Percentiles rank a stretch among this genome's conserved stretches.
These are phyloP conservation scores for Myxocyprinus asiaticus DNA, from an alignment of 2,113 vertebrate species.

Conservation along the genomic window DNA sequence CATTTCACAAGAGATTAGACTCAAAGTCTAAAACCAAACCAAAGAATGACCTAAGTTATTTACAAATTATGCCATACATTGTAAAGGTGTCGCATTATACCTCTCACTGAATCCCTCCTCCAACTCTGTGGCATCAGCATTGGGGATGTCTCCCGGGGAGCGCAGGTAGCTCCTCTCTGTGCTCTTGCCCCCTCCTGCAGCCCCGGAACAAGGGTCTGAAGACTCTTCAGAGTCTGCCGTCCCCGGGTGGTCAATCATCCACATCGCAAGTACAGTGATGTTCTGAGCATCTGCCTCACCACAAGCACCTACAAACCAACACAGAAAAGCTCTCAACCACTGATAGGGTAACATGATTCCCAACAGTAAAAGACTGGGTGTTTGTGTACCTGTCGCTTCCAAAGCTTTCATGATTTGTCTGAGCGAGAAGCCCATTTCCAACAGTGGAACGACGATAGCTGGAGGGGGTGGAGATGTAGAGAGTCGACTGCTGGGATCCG, in stretches of 20 bases:
- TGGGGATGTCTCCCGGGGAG: slow-evolving; percentile 87
- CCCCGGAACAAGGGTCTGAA: slow-evolving; percentile 75
- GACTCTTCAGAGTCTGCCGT: slow-evolving; percentile 87
- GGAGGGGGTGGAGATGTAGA: slow-evolving; percentile 96
- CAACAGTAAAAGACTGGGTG: background rate
- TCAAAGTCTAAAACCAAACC: too few relatives aligned
- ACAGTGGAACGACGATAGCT: slow-evolving; percentile 91
- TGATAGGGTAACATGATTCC: background rate
- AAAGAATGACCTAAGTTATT: too few relatives aligned
- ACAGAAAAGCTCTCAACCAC: background rate
- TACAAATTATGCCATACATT: background rate
- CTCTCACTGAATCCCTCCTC: slow-evolving; percentile 95
- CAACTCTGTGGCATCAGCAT: slow-evolving; percentile 85
- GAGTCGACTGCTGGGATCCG: slow-evolving; percentile 94
- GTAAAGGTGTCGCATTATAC: slow-evolving; percentile 60
- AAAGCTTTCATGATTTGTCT: slow-evolving; percentile 95
- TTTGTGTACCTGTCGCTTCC: slow-evolving; percentile 90
- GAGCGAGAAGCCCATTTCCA: slow-evolving; percentile 98
- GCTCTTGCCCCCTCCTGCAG: slow-evolving; percentile 80
- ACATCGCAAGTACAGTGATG: slow-evolving; percentile 97
- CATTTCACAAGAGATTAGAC: too few relatives aligned
- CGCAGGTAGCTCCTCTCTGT: slow-evolving; percentile 82
- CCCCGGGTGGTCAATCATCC: slow-evolving; percentile 96
- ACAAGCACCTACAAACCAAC: slow-evolving; percentile 78
- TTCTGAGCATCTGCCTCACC: slow-evolving; percentile 96